Evolutionary conservation across 2,888 invertebrate genomes (phyloP), one percentile per base, ranked within the genome.

Genomic region (Troglohyphantes excavatus): DNA sequence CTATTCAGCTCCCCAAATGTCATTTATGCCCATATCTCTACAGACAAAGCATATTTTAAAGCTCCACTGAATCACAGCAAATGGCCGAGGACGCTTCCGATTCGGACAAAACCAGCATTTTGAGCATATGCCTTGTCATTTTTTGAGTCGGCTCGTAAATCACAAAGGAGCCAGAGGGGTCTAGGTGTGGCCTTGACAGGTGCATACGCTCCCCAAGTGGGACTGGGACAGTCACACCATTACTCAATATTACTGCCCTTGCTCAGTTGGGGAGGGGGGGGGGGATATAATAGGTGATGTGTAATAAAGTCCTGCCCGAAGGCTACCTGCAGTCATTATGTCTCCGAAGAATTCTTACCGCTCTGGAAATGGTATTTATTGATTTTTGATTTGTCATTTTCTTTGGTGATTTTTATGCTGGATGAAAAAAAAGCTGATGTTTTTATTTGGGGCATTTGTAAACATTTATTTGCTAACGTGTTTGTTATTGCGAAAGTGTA

Each of bases 131-230:
- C 33, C 79, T 72, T 79, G 79, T 79, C 72, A 46, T 87, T 79
- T 53, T 59, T 63, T 27, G 43, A 73, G 23, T 26, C 33, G 33
- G 29, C 29, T 43, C 46, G 79, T 88, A 88, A 81, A 88, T 88
- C 87, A 88, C 67, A 3, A 46, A 67, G n/a, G 63, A 29, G 21
- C 79, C 53, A 26, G 59, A 75, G 87, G 87, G 87, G 81, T 46
- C 81, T 75, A 88, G 87, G 87, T 88, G 87, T 88, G 87, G 73
- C 65, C 43, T 13, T 88, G 87, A 88, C 87, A 88, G 87, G 67
- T 81, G 81, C 39, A 59, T 81, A 81, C 75, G 39, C 75, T 82
- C 39, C 73, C 81, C 81, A 75, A 68, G 67, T 73, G 81, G 53
- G 75, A 68, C 39, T 59, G 21, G 59, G 87, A 81, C 87, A 81